A percentile compares a stretch with the other conserved stretches of the same genome.
These are phyloP conservation scores for Corynorhinus townsendii DNA, from an alignment of 2,113 vertebrate genomes.

Conservation along the genomic window DNA sequence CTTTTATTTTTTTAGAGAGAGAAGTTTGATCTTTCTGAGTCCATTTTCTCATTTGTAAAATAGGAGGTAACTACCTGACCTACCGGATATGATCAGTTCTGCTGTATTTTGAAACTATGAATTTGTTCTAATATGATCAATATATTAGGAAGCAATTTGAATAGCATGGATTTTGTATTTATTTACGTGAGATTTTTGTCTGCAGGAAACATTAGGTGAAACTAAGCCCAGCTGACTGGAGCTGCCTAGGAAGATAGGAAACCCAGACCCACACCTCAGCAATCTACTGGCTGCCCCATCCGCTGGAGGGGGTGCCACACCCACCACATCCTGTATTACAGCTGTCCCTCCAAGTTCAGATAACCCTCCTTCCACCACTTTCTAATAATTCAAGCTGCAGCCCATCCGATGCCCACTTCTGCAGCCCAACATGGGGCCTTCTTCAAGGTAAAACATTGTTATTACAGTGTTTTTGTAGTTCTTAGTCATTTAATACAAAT, in stretches of 20 bases:
- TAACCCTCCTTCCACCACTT: neutral
- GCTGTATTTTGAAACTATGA: slow-evolving; percentile 6
- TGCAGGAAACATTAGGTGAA: neutral
- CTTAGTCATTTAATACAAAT: neutral
- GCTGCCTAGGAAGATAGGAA: neutral
- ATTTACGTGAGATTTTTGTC: neutral
- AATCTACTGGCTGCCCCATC: neutral
- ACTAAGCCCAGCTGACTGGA: neutral
- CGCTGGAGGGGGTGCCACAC: neutral
- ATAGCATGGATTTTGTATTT: neutral
- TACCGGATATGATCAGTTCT: neutral
- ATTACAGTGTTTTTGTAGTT: neutral
- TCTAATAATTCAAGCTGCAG: neutral
- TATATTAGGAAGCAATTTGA: neutral
- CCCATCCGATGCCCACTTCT: neutral
- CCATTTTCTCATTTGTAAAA: neutral
- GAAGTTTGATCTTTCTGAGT: neutral
- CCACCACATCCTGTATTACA: neutral
- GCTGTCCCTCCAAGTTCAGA: neutral
- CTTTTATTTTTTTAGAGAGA: neutral
- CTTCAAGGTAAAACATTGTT: neutral
- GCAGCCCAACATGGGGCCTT: neutral
- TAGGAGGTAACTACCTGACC: neutral
- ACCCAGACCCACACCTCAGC: neutral
- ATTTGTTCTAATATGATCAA: neutral